Conservation (phyloP, 2,888 invertebrate genomes). For the Phorcus lineatus region DNA sequence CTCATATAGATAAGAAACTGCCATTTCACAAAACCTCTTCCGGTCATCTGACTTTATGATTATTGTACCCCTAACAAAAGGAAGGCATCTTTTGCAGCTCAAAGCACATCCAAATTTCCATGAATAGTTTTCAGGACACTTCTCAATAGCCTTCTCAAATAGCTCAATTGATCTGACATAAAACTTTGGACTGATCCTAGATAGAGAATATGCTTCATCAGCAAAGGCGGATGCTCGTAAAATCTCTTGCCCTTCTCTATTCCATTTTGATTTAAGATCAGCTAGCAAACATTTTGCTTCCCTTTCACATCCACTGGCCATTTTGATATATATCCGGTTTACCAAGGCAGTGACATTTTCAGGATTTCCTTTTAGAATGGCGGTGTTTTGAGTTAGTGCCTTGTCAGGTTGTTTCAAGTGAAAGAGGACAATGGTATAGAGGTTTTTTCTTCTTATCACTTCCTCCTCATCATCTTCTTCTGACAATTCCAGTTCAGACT, state of each 20-base stretch:
- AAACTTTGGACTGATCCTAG: neutral
- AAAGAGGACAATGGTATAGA: neutral
- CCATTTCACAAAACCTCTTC: neutral
- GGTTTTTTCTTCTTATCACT: neutral
- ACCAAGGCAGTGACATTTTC: neutral
- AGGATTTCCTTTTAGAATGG: neutral
- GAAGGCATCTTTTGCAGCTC: neutral
- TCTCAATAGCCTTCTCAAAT: neutral
- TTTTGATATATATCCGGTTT: neutral
- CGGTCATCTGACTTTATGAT: neutral
- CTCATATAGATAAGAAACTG: neutral
- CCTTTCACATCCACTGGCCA: neutral
- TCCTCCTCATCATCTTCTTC: neutral
- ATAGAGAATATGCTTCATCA: neutral
- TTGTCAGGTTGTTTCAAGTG: too few relatives aligned
- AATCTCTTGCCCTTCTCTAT: neutral
- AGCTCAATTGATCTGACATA: neutral
- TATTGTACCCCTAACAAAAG: neutral
- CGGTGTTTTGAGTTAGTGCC: neutral
- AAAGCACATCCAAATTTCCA: slow-evolving; percentile 18
- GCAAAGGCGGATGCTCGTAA: neutral
- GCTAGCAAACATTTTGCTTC: neutral
- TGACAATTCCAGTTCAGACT: neutral
- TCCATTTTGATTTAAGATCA: neutral
- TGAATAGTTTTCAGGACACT: neutral